Conservation (phyloP, 1,140 invertebrate species). For the Amyelois transitella region DNA sequence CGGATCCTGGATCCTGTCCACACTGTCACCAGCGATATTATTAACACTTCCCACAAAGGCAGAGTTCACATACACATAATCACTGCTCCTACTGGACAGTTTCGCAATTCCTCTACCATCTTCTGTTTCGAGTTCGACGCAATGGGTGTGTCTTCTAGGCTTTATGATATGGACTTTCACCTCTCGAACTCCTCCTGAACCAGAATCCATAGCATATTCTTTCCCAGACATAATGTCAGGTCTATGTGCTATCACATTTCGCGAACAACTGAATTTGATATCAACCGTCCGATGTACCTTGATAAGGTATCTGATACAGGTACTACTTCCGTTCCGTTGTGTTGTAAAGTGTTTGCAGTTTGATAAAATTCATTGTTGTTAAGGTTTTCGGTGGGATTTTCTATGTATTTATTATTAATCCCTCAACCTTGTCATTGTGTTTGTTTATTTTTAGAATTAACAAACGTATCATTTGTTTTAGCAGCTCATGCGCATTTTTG, state of each 20-base stretch:
- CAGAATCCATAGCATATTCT: background rate
- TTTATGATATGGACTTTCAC: background rate
- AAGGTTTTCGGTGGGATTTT: no score
- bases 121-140: background rate
- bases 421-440: no score
- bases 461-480: no score
- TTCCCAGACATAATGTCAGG: constrained; percentile 1
- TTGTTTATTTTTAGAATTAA: no score
- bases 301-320: constrained; percentile 2
- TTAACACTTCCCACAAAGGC: constrained; percentile 44
- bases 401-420: no score
- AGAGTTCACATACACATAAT: constrained; percentile 52
- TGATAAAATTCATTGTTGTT: background rate
- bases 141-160: constrained; percentile 3
- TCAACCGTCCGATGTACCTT: background rate
- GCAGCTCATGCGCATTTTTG: no score
- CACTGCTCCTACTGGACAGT: constrained; percentile 19
- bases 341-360: background rate
- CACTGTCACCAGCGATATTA: constrained; percentile 19
- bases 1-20: constrained; percentile 17
- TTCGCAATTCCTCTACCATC: constrained; percentile 6
- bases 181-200: background rate
- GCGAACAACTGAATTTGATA: constrained; percentile 2
- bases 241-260: background rate
- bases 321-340: background rate